A percentile compares a stretch with the other conserved stretches of the same genome.
phyloP scores from a whole-genome alignment of 2,797 vertebrate genomes.

The Perodicticus potto region DNA sequence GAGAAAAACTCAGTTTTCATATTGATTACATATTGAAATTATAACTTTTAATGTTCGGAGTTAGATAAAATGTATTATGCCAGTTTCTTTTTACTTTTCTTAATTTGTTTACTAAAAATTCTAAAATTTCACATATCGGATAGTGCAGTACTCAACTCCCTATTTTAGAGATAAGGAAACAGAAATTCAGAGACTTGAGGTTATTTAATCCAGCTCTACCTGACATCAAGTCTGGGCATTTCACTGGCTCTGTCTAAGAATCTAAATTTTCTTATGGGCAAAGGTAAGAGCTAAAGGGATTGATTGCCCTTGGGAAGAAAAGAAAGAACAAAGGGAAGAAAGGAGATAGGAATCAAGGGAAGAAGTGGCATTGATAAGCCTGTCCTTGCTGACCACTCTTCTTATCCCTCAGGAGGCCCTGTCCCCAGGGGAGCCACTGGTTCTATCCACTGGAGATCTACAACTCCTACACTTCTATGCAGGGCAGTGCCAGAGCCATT shows the following conservation, averaged over 20 bases:
- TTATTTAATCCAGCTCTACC: background rate
- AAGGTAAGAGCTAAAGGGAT: background rate
- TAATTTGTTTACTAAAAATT: background rate
- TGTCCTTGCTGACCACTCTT: background rate
- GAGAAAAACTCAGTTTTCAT: slow-evolving; percentile 20
- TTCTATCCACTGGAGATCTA: slow-evolving; percentile 91
- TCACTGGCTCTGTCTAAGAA: background rate
- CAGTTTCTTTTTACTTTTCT: background rate
- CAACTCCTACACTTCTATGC: slow-evolving; percentile 95
- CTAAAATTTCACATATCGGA: background rate
- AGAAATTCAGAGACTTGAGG: slow-evolving; percentile 42
- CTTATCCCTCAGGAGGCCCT: slow-evolving; percentile 44
- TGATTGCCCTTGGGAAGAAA: background rate
- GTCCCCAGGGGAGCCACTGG: slow-evolving; percentile 83
- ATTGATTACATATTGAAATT: background rate
- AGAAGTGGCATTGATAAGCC: background rate
- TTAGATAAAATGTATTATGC: background rate
- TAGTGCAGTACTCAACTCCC: background rate
- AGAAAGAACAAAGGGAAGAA: background rate
- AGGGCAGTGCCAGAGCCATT: slow-evolving; percentile 93
- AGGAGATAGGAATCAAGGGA: background rate
- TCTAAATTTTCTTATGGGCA: background rate
- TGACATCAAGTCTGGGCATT: background rate
- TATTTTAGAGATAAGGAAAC: slow-evolving; percentile 11
- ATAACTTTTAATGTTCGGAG: background rate